phyloP scores from a whole-genome alignment of 2,888 invertebrate genomes.

The Itoplectis maculator region DNA sequence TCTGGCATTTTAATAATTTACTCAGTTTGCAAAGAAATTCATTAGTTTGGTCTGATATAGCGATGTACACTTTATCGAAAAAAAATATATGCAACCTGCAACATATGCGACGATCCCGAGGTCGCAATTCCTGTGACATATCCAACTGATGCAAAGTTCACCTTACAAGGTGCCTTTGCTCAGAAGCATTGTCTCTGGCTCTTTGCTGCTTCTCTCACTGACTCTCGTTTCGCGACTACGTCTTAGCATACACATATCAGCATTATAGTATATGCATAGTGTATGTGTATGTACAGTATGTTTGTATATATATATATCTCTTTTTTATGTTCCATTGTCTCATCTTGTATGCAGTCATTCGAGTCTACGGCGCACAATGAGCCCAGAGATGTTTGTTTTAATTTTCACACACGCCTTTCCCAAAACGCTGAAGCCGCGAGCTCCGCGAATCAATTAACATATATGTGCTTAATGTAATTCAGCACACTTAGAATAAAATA shows the following conservation, averaged over 20 bases:
- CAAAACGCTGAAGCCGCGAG: conserved; percentile 47
- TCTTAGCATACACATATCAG: conserved; percentile 16
- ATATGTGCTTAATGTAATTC: conserved; percentile 17
- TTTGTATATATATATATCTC: too few species aligned
- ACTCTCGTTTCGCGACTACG: conserved; percentile 25
- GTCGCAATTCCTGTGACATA: conserved; percentile 10
- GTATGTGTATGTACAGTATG: conserved; percentile 31
- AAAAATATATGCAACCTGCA: background rate
- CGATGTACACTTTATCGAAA: too few species aligned
- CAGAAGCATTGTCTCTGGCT: conserved; percentile 61
- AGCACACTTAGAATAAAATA: background rate
- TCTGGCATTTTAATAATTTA: too few species aligned
- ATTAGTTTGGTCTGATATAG: too few species aligned
- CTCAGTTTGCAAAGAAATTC: background rate
- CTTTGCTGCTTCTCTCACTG: conserved; percentile 29
- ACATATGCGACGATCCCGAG: background rate
- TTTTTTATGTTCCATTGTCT: conserved; percentile 57
- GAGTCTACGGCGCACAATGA: conserved; percentile 47
- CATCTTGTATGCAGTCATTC: conserved; percentile 19
- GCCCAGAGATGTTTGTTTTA: conserved; percentile 46
- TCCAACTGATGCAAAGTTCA: conserved; percentile 37
- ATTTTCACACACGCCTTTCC: conserved; percentile 62
- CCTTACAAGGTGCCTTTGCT: conserved; percentile 62
- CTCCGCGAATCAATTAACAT: background rate
- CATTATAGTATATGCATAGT: conserved; percentile 18